A percentile compares a stretch with the other conserved stretches of the same genome.
phyloP scores from a whole-genome alignment of 1,140 invertebrate species.

The Glossosoma conforme region DNA sequence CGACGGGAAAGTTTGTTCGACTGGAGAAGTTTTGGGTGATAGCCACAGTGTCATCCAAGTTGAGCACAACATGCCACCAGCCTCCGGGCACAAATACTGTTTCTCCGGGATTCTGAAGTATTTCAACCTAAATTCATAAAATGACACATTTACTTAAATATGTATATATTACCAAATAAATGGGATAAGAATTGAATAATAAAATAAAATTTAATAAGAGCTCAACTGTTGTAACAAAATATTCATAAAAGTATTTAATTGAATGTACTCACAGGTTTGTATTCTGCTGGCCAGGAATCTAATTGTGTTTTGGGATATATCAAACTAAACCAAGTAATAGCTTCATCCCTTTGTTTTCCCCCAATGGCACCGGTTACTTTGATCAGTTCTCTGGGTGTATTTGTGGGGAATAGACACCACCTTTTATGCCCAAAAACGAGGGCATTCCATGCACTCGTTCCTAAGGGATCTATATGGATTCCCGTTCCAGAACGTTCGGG shows the following conservation, averaged over 20 bases:
- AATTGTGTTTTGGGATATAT: slow-evolving; percentile 94
- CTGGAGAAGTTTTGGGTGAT: slow-evolving; percentile 99
- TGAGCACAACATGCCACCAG: slow-evolving; percentile 99
- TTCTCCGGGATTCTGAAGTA: slow-evolving; percentile 94
- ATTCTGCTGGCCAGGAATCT: slow-evolving; percentile 86
- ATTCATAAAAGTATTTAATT: no score
- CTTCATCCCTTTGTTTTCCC: slow-evolving; percentile 95
- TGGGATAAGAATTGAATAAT: no score
- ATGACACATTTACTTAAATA: neutral
- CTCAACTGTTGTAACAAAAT: no score
- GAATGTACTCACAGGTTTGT: slow-evolving; percentile 71
- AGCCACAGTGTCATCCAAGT: slow-evolving; percentile 92
- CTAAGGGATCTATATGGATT: slow-evolving; percentile 98
- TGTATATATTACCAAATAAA: slow-evolving; percentile 1
- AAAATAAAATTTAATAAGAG: no score
- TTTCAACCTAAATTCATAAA: slow-evolving; percentile 68
- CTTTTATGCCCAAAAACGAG: slow-evolving; percentile 94
- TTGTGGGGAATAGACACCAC: slow-evolving; percentile 98
- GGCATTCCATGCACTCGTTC: slow-evolving; percentile 99
- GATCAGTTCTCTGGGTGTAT: slow-evolving; percentile 90
- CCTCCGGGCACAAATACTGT: slow-evolving; percentile 98
- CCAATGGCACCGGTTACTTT: slow-evolving; percentile 87
- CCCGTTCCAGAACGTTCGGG: slow-evolving; percentile 94
- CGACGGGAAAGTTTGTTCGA: slow-evolving; percentile 91
- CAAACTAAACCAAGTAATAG: slow-evolving; percentile 95